A percentile compares a stretch with the other conserved stretches of the same genome.
phyloP scores from a whole-genome alignment of 2,888 invertebrate species.

The Diabrotica balteata region DNA sequence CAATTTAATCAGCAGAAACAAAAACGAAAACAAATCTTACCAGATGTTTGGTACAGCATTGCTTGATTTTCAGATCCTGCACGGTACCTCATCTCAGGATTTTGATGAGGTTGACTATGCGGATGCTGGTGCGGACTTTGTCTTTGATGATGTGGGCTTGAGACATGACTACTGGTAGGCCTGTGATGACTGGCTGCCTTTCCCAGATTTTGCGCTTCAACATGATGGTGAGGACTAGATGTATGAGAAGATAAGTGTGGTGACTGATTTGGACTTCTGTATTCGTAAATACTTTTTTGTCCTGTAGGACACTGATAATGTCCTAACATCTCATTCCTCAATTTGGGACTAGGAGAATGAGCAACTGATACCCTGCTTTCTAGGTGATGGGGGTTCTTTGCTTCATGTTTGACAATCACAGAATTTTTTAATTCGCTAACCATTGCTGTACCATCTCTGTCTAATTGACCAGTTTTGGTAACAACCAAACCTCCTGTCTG shows the following conservation, averaged over 20 bases:
- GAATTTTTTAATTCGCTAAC: slow-evolving; percentile 76
- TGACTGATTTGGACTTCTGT: slow-evolving; percentile 60
- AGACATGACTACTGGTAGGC: slow-evolving; percentile 52
- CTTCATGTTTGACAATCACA: slow-evolving; percentile 82
- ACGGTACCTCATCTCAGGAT: slow-evolving; percentile 56
- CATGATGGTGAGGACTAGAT: slow-evolving; percentile 55
- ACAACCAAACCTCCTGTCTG: slow-evolving; percentile 49
- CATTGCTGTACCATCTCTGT: slow-evolving; percentile 63
- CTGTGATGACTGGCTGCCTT: slow-evolving; percentile 45
- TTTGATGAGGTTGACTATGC: slow-evolving; percentile 55
- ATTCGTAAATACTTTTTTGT: slow-evolving; percentile 53
- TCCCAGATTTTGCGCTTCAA: slow-evolving; percentile 55
- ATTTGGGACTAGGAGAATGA: slow-evolving; percentile 67
- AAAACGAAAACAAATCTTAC: slow-evolving; percentile 13
- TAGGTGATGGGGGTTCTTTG: slow-evolving; percentile 67
- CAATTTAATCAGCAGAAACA: too few species aligned
- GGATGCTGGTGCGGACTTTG: slow-evolving; percentile 60
- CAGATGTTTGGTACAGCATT: slow-evolving; percentile 52
- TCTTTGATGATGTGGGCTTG: slow-evolving; percentile 62
- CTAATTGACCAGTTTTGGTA: slow-evolving; percentile 53
- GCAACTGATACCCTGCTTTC: slow-evolving; percentile 63
- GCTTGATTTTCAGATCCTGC: slow-evolving; percentile 53
- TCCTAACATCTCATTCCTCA: slow-evolving; percentile 63
- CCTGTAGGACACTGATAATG: slow-evolving; percentile 66
- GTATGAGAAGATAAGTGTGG: slow-evolving; percentile 58